Base-by-base conservation (phyloP, 1,140 invertebrate genomes). In the Lasaia peninsularis region DNA sequence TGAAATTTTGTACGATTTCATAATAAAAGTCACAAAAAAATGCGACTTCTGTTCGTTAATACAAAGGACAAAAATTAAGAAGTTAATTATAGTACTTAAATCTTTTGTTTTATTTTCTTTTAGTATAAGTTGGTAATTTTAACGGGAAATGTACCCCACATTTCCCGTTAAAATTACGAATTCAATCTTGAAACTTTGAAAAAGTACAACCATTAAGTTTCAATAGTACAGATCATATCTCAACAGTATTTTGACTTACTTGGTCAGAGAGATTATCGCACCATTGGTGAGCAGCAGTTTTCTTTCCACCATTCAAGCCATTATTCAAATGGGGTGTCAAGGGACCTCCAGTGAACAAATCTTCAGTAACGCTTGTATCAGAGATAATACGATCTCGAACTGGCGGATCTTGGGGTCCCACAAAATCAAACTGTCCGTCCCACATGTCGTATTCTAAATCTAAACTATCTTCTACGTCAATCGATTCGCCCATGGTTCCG, bases 381-480 rank as follows among this genome's bases (percentile, higher is more conserved):
- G 84, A 87, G 56, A 72, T 75, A 55, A 80, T 78, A 18, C 77
- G 67, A 10, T 54, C 66, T 49, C 83, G 66, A 51, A 71, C 74
- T 5, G 69, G 73, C 8, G 80, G 76, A 4, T 72, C 82, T 66
- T 89, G 88, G n/a, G 86, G 88, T n/a, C 94, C 94, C 63, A 94
- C 91, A 79, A 96, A 95, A 84, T 95, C 93, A 79, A 96, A 96
- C 88, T 96, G 95, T 44, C 95, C 95, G 76, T 95, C 94, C 94
- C 95, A 96, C 91, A 96, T 92, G 78, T 96, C 95, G 83, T 94
- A 95, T 78, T 95, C 94, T 73, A 95, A 88, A 62, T 93, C 93
- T 58, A 91, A 88, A 66, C 90, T 91, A 69, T 92, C 89, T 66
- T 89, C 87, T 5, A 87, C 78, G 28, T 89, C 88, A 56, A 80